Conservation (phyloP, 2,113 vertebrate genomes). For the Myiopsitta monachus region DNA sequence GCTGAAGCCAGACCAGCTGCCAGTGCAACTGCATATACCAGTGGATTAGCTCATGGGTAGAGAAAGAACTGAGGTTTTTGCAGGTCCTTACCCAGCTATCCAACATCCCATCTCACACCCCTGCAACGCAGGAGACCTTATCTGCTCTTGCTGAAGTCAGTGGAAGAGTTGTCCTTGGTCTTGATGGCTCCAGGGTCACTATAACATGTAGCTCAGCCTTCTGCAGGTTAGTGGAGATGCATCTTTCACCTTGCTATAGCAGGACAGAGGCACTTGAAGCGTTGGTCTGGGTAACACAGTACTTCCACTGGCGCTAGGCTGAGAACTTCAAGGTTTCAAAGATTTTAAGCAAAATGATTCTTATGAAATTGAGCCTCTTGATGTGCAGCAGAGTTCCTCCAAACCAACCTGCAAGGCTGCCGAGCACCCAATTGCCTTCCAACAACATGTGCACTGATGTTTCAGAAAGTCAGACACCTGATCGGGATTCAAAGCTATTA, state of each 20-base stretch:
- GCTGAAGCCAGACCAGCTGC: conserved; percentile 30
- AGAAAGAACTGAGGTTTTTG: background rate
- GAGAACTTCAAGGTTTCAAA: background rate
- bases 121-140: background rate
- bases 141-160: background rate
- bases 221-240: background rate
- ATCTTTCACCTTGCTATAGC: background rate
- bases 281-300: accelerated
- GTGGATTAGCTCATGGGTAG: background rate
- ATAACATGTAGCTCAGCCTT: background rate
- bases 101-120: background rate
- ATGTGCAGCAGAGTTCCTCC: background rate
- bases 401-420: background rate
- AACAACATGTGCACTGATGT: background rate
- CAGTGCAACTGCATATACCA: conserved; percentile 36
- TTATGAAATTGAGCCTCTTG: background rate
- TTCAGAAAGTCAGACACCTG: background rate
- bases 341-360: background rate
- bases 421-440: background rate
- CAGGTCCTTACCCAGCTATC: background rate
- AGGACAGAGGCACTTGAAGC: background rate
- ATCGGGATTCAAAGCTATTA: background rate
- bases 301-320: background rate
- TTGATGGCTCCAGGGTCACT: background rate
- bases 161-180: background rate